Evolutionary conservation across 2,888 invertebrate genomes (phyloP), one percentile per base, ranked within the genome.

Genomic region (Mythimna loreyi): DNA sequence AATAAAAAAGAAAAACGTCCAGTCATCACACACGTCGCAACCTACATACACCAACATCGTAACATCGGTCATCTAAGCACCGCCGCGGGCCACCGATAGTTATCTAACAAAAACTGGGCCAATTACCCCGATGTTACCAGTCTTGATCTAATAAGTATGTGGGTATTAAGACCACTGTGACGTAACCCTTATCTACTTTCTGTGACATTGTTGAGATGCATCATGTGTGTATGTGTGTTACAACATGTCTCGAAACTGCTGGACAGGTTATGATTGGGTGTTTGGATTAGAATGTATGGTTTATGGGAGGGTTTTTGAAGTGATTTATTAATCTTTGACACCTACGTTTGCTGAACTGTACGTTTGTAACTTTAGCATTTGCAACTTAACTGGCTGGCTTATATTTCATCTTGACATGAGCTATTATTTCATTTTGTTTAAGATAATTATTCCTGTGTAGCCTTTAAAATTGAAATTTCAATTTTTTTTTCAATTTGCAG

Each of bases 101-200:
- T 78, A 78, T 67, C 60, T 65, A 75, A 77, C 65, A 50, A 40
- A 58, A 70, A 70, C 55, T 59, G 49, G 70, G 65, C 62, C 78
- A 78, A 68, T 78, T 78, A 80, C 78, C 68, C 65, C 36, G 60
- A 78, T 75, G 77, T 69, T 80, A 70, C 75, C 47, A 47, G 83
- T 73, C 69, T 80, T 84, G 73, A 70, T 83, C 84, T 82, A 84
- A 84, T 83, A 79, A 80, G 63, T 70, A 84, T 67, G 63, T 72
- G 25, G 82, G 83, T 73, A 82, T 76, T 58, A 75, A 67, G 78
- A 53, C 21, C 80, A 67, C 30, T 21, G 33, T 21, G 21, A 65
- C 73, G 63, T 53, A 78, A 74, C 7, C 3, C 25, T 5, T 13
- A 13, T 45, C 16, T 21, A 67, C 80, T 58, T 64, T 77, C 80